Evolutionary conservation across 1,140 invertebrate genomes (phyloP).

Genomic region (Ridgeia piscesae): DNA sequence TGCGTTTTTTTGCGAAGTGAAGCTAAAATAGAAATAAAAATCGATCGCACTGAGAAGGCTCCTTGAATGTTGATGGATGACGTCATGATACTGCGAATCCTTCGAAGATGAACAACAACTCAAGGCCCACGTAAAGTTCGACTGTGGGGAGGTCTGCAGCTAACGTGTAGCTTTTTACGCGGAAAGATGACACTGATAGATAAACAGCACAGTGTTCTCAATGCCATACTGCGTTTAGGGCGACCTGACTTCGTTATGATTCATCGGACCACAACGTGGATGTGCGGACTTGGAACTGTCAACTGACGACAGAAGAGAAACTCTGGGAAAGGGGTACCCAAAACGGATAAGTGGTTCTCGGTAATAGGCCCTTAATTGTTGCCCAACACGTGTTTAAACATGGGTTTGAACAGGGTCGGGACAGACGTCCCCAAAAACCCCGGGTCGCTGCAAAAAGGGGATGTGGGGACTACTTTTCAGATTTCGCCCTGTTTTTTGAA

Average conservation of each 20-base stretch:
- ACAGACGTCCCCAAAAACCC: neutral
- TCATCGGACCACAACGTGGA: neutral
- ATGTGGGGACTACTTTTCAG: neutral
- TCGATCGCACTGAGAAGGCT: too few species aligned
- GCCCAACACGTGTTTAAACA: neutral
- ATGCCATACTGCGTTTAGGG: neutral
- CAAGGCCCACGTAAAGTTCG: neutral
- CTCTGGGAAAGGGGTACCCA: neutral
- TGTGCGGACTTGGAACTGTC: neutral
- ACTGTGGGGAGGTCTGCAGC: neutral
- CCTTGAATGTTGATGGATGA: neutral
- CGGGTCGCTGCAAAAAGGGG: too few species aligned
- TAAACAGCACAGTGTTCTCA: neutral
- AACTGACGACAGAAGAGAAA: neutral
- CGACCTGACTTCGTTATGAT: neutral
- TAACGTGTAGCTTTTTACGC: neutral
- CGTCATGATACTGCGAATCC: neutral
- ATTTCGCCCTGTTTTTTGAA: too few species aligned
- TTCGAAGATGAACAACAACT: neutral
- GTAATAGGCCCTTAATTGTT: neutral
- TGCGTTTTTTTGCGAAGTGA: too few species aligned
- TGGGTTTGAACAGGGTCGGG: neutral
- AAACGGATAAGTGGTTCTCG: neutral
- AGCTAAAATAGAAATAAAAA: too few species aligned
- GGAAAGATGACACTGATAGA: neutral